Evolutionary conservation across 2,113 vertebrate species (phyloP), one percentile per base, ranked within the genome.

Genomic region (Odocoileus hemionus): DNA sequence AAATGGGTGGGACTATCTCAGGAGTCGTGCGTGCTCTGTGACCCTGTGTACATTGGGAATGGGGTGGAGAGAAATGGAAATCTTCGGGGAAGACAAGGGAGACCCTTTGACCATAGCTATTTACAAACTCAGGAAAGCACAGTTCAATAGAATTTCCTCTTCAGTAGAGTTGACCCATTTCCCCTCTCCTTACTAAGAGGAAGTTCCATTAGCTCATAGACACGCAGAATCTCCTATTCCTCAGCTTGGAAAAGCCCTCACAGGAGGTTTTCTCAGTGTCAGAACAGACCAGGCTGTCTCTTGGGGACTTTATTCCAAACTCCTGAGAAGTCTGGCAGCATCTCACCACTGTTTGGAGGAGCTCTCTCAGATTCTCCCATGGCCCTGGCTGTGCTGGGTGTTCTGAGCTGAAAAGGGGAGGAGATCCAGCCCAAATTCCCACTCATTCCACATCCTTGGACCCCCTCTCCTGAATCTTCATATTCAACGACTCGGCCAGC

Each of bases 111-210:
- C 43, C 17, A 43, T 0, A 64, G 61, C 58, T 85, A 67, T 94
- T 97, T 96, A 78, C 87, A 93, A 64, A 96, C 14, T n/a, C 12
- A 70, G 96, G 96, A 97, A 98, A 97, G 74, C 33, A 70, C 67
- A 58, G 25, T 95, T 78, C 76, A 0, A 43, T 6, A 95, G 97
- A 97, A 92, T 98, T 98, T 98, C 97, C 98, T 97, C 83, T 95
- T 80, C 19, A 15, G 78, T 86, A 86, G 10, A 17, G 11, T n/a
- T 23, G n/a, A 36, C 54, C 90, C 82, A 55, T 54, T 89, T 97
- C 95, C 96, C 84, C 64, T 79, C 86, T 89, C 67, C 33, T 43
- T 4, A 54, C 55, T 43, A 93, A 2, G 47, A 95, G 96, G 97
- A 91, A 96, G 80, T 93, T 7, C 6, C 55, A 1, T 97, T 94